Evolutionary conservation across 1,140 invertebrate species (phyloP), one percentile per base, ranked within the genome.

Genomic region (Mizuhopecten yessoensis): DNA sequence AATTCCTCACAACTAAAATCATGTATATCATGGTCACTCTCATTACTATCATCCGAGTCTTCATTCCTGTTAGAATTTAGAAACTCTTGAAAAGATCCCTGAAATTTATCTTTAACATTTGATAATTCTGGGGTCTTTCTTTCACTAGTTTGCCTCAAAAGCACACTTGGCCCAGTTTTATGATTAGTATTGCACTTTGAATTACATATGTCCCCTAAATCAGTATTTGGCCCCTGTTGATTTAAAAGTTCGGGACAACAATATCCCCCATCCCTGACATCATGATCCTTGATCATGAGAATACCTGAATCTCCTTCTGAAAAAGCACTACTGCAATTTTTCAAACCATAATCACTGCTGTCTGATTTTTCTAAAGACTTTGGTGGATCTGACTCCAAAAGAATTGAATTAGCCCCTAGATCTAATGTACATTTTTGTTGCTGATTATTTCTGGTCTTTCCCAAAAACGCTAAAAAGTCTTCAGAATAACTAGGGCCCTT

Each of bases 181-280:
- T n/a, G n/a, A 75, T 75, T 75, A 75, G 23, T 75, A 75, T 75
- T 75, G 57, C 57, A 75, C 57, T 75, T 75, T 75, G 57, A 75
- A 75, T 75, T 3, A 75, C n/a, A 75, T 29, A 23, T 29, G 15
- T 5, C n/a, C 23, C 57, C 57, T 5, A 75, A 11, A 75, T 75
- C 57, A 29, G 23, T n/a, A 29, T 29, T 75, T 75, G n/a, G 20
- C 17, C 57, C 57, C 57, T 29, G 23, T 75, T 75, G 23, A 45
- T 10, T 45, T 2, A 9, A 75, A 11, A 29, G 5, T 17, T 75
- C 29, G 5, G n/a, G 57, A 75, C 57, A 75, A 75, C n/a, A 29
- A 29, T 75, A 23, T 75, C 23, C n/a, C 23, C 23, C n/a, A 17
- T n/a, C 57, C 3, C 57, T 75, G 23, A 29, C 23, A 2, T 75